Evolutionary conservation across 2,113 vertebrate genomes (phyloP).

Genomic region (Rhombomys opimus): DNA sequence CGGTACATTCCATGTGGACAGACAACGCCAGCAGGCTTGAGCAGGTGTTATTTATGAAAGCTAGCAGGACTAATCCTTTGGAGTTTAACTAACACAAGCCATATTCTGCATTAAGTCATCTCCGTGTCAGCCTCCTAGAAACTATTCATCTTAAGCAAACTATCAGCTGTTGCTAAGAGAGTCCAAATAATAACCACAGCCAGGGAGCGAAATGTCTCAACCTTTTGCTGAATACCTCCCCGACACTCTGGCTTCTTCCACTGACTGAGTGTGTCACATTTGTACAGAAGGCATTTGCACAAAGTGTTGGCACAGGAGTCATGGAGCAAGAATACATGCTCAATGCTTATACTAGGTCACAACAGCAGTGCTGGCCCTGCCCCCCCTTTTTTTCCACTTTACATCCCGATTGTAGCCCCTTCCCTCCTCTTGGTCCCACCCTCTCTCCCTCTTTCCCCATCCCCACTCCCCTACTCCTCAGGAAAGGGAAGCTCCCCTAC

Average conservation of each 20-base stretch:
- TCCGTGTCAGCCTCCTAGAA: conserved; percentile 77
- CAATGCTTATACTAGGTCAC: conserved; percentile 41
- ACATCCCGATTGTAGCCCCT: too few relatives aligned
- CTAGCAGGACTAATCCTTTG: conserved; percentile 79
- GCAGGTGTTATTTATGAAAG: conserved; percentile 79
- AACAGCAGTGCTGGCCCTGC: conserved; percentile 46
- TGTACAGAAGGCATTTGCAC: conserved; percentile 59
- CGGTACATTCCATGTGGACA: conserved; percentile 49
- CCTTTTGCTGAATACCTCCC: conserved; percentile 72
- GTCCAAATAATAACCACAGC: conserved; percentile 76
- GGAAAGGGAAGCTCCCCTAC: too few relatives aligned
- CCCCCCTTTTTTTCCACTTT: not conserved
- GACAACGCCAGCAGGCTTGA: conserved; percentile 68
- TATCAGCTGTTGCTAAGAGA: conserved; percentile 82
- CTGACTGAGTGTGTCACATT: conserved; percentile 72
- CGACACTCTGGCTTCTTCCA: conserved; percentile 79
- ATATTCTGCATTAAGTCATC: conserved; percentile 72
- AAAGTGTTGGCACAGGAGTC: conserved; percentile 67
- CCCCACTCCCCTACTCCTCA: too few relatives aligned
- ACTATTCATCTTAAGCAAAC: conserved; percentile 81
- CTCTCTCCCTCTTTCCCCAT: too few relatives aligned
- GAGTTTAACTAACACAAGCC: conserved; percentile 73
- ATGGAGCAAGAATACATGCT: conserved; percentile 31
- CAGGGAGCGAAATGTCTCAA: conserved; percentile 58
- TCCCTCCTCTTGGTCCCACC: too few relatives aligned